Base-by-base conservation (phyloP, 1,140 invertebrate genomes). In the Colletes gigas region DNA sequence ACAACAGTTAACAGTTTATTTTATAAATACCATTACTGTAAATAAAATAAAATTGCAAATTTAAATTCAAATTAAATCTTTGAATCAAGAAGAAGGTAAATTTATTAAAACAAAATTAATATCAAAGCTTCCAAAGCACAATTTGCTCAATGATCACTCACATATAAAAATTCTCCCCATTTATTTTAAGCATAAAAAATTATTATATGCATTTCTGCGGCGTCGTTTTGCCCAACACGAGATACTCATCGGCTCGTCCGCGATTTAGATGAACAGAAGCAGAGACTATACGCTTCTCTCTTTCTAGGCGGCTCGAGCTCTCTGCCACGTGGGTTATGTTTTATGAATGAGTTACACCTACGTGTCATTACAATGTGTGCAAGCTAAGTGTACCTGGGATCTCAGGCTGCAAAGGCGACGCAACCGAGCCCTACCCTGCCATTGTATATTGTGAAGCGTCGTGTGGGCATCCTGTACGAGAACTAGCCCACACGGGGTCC, bases 281-380 rank as follows among this genome's bases (percentile, higher is more conserved):
- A 50, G 60, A 19, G 10, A 7, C 12, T 4, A 50, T 8, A 14
- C 52, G 9, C 39, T 44, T n/a, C n/a, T 60, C 30, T 39, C 52
- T 62, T 75, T 76, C 60, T 62, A 30, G 44, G 10, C 19, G 54
- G 66, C 39, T 54, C 21, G 44, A 71, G 15, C 7, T 17, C 63
- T 82, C 82, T 83, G 83, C 86, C 90, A 89, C 88, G 83, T 84
- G 85, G 84, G 69, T 74, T 62, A 89, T 89, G 90, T 89, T 90
- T 90, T 89, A 89, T 91, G 89, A 91, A 90, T 91, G 89, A 91
- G 87, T 83, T 83, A 88, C 85, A 86, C 90, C 89, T 87, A 91
- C 89, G 83, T 82, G 59, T 86, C 74, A 88, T 90, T 88, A 86
- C 71, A 82, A 69, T 72, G 76, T 57, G 69, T 66, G 70, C 71